Percentiles rank a stretch among this genome's conserved stretches.
Conservation (phyloP, 2,888 invertebrate species). For the Tipula unca region DNA sequence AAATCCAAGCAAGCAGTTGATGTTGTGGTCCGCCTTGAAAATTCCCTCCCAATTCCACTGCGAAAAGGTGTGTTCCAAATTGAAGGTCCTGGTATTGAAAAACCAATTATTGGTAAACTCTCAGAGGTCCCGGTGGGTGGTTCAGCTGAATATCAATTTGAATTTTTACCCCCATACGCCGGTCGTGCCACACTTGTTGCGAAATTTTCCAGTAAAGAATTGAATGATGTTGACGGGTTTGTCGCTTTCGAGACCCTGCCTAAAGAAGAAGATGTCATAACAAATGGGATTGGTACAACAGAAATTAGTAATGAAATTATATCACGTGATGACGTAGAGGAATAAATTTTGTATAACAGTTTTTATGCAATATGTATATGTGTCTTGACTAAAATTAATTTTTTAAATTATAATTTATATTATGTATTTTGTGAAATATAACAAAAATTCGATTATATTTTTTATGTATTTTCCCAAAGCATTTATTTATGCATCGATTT, state of each 20-base stretch:
- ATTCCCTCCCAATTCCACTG: constrained; percentile 72
- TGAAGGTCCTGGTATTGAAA: constrained; percentile 72
- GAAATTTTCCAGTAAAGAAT: constrained; percentile 79
- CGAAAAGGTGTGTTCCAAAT: constrained; percentile 70
- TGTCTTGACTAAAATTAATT: background rate
- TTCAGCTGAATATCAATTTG: constrained; percentile 63
- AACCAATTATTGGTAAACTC: constrained; percentile 44
- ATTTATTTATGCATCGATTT: background rate
- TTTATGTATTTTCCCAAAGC: background rate
- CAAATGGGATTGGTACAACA: constrained; percentile 30
- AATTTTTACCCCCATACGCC: constrained; percentile 65
- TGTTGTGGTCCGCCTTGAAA: constrained; percentile 60
- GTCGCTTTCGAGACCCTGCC: constrained; percentile 60
- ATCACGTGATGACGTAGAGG: constrained; percentile 35
- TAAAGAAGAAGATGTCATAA: constrained; percentile 36
- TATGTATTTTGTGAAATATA: background rate
- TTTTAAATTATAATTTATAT: background rate
- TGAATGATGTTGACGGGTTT: constrained; percentile 85
- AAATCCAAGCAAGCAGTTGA: constrained; percentile 46
- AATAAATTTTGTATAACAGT: background rate
- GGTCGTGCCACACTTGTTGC: constrained; percentile 78
- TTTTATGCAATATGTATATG: background rate
- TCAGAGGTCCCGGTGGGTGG: constrained; percentile 50
- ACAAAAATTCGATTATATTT: background rate
- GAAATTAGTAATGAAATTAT: constrained; percentile 32